Evolutionary conservation across 1,140 invertebrate genomes (phyloP).

Genomic region (Nasonia longicornis): DNA sequence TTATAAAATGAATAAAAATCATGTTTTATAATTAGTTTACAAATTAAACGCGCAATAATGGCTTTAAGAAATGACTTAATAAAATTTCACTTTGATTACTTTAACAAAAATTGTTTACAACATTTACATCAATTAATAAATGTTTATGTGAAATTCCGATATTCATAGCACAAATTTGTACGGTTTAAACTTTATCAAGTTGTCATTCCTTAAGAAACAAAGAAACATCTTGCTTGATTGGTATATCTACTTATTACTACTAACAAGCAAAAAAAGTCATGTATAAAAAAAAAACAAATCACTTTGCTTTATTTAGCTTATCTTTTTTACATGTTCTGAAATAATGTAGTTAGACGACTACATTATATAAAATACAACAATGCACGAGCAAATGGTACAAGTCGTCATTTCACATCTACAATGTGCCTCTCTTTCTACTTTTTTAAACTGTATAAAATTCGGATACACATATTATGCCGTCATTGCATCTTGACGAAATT

Average conservation of each 20-base stretch:
- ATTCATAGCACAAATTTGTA: conserved; percentile 43
- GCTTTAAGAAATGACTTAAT: conserved; percentile 30
- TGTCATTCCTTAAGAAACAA: conserved; percentile 37
- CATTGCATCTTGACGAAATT: conserved; percentile 8
- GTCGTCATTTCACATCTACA: conserved; percentile 46
- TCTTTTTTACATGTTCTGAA: conserved; percentile 39
- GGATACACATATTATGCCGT: conserved; percentile 28
- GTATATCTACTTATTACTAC: conserved; percentile 32
- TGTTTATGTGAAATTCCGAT: conserved; percentile 27
- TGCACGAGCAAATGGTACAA: conserved; percentile 46
- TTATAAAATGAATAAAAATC: conserved; percentile 22
- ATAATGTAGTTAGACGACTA: conserved; percentile 44
- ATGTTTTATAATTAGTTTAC: neutral
- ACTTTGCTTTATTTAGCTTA: conserved; percentile 42
- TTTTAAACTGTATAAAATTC: conserved; percentile 47
- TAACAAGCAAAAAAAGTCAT: conserved; percentile 39
- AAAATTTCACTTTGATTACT: conserved; percentile 38
- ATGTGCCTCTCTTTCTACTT: conserved; percentile 19
- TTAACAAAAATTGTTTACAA: conserved; percentile 37
- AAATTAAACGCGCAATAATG: neutral
- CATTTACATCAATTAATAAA: conserved; percentile 33
- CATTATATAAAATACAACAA: conserved; percentile 47
- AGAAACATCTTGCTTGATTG: conserved; percentile 37
- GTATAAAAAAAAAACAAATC: conserved; percentile 45
- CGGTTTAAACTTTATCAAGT: conserved; percentile 35